Evolutionary conservation across 2,888 invertebrate genomes (phyloP), one percentile per base, ranked within the genome.

Genomic region (Oligia strigilis): DNA sequence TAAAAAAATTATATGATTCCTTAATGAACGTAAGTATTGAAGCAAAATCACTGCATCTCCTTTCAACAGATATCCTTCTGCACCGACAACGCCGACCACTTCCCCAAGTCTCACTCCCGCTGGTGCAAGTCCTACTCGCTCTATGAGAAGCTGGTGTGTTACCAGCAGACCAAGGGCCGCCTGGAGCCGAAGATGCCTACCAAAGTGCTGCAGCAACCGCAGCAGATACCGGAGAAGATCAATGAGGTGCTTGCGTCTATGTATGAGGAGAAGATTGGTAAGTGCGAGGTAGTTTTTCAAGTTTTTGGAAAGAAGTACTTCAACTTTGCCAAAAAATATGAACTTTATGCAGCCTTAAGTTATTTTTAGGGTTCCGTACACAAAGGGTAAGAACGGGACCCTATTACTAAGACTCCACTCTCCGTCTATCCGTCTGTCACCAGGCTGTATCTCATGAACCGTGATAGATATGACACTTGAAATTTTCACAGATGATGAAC

Each of bases 61-160:
- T 40, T 13, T 49, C 4, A 19, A 2, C 90, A 97, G 95, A 95
- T 98, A 84, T 97, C 98, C 1, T 97, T 94, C 88, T 98, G 98
- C 90, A 94, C 95, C 13, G 94, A 95, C 6, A 92, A 96, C 58
- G 94, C 96, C 0, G 94, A 96, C 4, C 98, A 98, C 90, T 91
- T 97, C 0, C 94, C 94, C 0, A 94, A 94, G 72, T 88, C 92
- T 0, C 98, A 98, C 90, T 92, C 95, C 13, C 94, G 96, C 23
- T 98, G 98, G 98, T 98, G 98, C 92, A 96, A 96, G 72, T 97
- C 97, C 0, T 98, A 97, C 89, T 95, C 94, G n/a, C 93, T 98
- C 0, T 98, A 98, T 85, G 97, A 97, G 80, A 97, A 97, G 80
- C 94, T 98, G 88, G 96, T 98, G 0, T 93, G 95, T 65, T 95